Conservation (phyloP, 2,888 invertebrate genomes). For the Melikaiella ostensackeni region DNA sequence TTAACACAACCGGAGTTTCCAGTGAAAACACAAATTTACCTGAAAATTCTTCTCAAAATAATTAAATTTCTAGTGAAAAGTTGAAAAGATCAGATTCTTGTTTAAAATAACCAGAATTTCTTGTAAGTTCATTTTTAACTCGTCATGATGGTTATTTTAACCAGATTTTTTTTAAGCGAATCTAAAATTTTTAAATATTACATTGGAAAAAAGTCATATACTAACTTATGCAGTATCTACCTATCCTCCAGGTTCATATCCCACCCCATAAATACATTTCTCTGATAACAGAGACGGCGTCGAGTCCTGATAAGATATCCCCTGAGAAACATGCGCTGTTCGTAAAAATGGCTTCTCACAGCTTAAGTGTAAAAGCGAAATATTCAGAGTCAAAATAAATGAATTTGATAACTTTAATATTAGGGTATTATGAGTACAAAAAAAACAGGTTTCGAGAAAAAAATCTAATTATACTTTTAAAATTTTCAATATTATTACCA, state of each 20-base stretch:
- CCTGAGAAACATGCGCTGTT: conserved; percentile 25
- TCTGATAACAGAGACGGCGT: conserved; percentile 63
- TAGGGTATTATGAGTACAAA: neutral
- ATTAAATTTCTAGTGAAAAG: no score
- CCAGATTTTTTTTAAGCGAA: neutral
- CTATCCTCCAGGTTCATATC: conserved; percentile 61
- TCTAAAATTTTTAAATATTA: neutral
- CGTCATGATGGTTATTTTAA: no score
- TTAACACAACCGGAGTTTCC: no score
- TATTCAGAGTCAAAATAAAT: neutral
- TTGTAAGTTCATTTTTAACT: no score
- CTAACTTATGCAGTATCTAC: conserved; percentile 43
- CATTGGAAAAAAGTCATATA: neutral
- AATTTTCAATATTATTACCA: no score
- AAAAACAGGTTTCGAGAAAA: neutral
- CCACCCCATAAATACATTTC: conserved; percentile 71
- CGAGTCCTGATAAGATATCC: conserved; percentile 67
- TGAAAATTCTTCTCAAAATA: no score
- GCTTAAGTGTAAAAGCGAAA: neutral
- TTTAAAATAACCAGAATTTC: no score
- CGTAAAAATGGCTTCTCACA: conserved; percentile 26
- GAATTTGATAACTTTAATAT: neutral
- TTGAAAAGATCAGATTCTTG: no score
- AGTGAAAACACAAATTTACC: no score
- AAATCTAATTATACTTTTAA: no score